Evolutionary conservation across 2,113 vertebrate genomes (phyloP), one percentile per base, ranked within the genome.

Genomic region (Bothrops jararaca): DNA sequence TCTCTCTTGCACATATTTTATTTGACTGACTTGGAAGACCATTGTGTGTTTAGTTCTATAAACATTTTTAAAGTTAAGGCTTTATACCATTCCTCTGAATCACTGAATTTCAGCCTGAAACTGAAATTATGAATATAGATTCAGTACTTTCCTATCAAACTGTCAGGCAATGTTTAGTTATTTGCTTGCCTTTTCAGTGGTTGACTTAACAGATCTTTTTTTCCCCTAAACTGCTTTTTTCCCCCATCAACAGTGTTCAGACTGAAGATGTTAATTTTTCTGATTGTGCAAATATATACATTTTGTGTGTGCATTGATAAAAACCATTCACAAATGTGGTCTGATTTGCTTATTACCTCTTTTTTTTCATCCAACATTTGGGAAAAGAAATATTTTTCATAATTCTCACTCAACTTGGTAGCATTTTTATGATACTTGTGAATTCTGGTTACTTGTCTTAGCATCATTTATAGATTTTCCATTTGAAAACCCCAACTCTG

Each of bases 191-290:
- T 2, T 94, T 96, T 89, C 94, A 95, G 58, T 94, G 92, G 91
- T 39, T 94, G 91, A 53, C 92, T 74, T 74, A 86, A 2, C 92
- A 94, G 89, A 93, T 91, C 23, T 91, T 29, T 92, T 92, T 89
- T 93, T 45, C 54, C 93, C 56, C 92, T 94, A 34, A 95, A 92
- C 93, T 93, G 34, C 57, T 95, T 93, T 91, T 95, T 93, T 90
- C 95, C 88, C 88, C 95, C 92, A 94, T 94, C 39, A 0, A 64
- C 34, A 1, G 85, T 94, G 11, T 95, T 96, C 96, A 93, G 93
- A 96, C 95, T 95, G 93, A 96, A 96, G 94, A 95, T 95, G 60
- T 69, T 93, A 9, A 87, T 96, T 96, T 96, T 97, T 96, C 90
- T 94, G 92, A 92, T 92, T 94, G 89, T 97, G 95, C 93, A 95